Evolutionary conservation across 2,113 vertebrate species (phyloP), one percentile per base, ranked within the genome.

Genomic region (Thomomys bottae): DNA sequence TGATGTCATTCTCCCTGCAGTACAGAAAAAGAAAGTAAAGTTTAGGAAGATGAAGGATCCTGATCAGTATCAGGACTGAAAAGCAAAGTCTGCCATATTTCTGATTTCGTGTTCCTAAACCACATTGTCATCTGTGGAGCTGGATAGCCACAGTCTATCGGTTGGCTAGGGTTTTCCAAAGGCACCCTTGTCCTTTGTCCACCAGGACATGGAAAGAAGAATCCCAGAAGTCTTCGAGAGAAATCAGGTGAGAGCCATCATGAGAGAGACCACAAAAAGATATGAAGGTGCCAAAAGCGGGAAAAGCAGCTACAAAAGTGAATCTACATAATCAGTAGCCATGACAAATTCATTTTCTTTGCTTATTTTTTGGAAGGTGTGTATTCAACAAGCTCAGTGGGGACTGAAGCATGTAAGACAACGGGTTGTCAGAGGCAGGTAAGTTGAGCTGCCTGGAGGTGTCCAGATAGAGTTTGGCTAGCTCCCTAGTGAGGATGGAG

Each of bases 11-110:
- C 30, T 36, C 34, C 32, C 17, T 38, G 20, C 71, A 82, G 40
- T 28, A 40, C 21, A 76, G 36, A 63, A 49, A 40, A 40, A n/a
- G 24, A 87, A 76, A 42, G 32, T 12, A 38, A 83, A 61, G 18
- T 36, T 61, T 73, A 90, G 80, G 54, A 83, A 86, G 12, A 67
- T n/a, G 67, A 88, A 92, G 30, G 34, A 9, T 57, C 61, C 89
- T 68, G 42, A 36, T 5, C 5, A 18, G 10, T n/a, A 34, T 9
- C 38, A 78, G 32, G 9, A 11, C 32, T 73, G 15, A n/a, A 73
- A 79, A 42, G 5, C 3, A 75, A 87, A 63, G 11, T 54, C 54
- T 71, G 20, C 68, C 59, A 4, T 28, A 36, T 0, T 40, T 45
- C 61, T 11, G 71, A 4, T 23, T 28, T 57, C 4, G 0, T 6